Evolutionary conservation across 1,140 invertebrate genomes (phyloP), one percentile per base, ranked within the genome.

Genomic region (Bombyx mandarina): DNA sequence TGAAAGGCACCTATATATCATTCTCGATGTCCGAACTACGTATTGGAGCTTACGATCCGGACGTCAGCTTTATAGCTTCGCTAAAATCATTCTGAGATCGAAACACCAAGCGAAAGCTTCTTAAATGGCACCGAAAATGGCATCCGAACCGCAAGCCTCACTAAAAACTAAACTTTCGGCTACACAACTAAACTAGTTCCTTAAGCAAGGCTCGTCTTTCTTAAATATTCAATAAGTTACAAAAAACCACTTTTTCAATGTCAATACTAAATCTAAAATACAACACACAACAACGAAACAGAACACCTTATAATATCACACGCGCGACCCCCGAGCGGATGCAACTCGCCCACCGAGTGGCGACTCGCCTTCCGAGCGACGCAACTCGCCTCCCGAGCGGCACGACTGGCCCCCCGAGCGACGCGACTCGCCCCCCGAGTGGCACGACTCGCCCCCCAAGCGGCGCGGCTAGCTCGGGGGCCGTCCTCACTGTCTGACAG

Each of bases 161-260:
- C 72, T 69, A 67, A 66, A 69, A 63, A 63, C 71, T 72, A 71
- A 57, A 57, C 66, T 75, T 65, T 62, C 57, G 61, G 72, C 72
- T 71, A 77, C 77, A 82, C 80, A 78, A 75, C 80, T 86, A 82
- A 84, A 80, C 78, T 86, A 86, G 74, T 76, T 59, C 75, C 75
- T 71, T 86, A 86, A 86, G 83, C 83, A 85, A 86, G 80, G 83
- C 82, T 82, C 83, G 83, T 86, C 83, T 86, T 84, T 86, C 74
- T 76, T 82, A 79, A 73, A 77, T 81, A 82, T 77, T 81, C 65
- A 85, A 84, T 83, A 85, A 84, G 74, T 84, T 75, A 84, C 75
- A 65, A 78, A 71, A 76, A 59, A 71, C 70, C 67, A 57, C 66
- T 71, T 66, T 67, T 80, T 78, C 74, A 35, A 35, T 35, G 58